Evolutionary conservation across 1,140 invertebrate genomes (phyloP).

Genomic region (Spodoptera litura): DNA sequence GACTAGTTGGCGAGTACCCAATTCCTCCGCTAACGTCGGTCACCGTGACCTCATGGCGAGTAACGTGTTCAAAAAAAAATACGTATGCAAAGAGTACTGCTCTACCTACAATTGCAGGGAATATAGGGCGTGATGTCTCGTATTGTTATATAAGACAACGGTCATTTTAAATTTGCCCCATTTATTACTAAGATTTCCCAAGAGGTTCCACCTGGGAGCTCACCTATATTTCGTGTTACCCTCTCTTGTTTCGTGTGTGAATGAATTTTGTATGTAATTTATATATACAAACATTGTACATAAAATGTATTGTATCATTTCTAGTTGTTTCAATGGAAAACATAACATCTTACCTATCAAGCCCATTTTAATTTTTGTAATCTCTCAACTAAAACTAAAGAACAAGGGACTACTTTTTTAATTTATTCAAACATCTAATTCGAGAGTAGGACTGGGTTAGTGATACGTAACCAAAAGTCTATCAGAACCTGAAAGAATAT

Average conservation of each 20-base stretch:
- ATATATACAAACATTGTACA: neutral
- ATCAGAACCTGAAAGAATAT: neutral
- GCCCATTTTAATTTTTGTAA: too few relatives aligned
- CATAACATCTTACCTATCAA: too few relatives aligned
- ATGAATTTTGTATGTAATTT: conserved; percentile 26
- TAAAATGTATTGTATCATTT: neutral
- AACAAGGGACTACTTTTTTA: neutral
- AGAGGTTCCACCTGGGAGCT: neutral
- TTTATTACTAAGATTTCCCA: conserved; percentile 32
- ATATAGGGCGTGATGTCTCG: too few relatives aligned
- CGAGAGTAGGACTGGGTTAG: neutral
- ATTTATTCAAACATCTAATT: neutral
- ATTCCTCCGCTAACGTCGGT: too few relatives aligned
- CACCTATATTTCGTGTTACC: neutral
- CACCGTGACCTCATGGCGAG: too few relatives aligned
- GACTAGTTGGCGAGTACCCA: too few relatives aligned
- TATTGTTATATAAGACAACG: neutral
- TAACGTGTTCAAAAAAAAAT: too few relatives aligned
- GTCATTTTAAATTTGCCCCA: conserved; percentile 1
- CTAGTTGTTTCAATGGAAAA: too few relatives aligned
- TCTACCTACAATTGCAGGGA: too few relatives aligned
- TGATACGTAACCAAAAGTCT: too few relatives aligned
- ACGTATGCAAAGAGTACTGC: too few relatives aligned
- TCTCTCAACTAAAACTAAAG: too few relatives aligned
- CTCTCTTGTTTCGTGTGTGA: neutral